Base-by-base conservation (phyloP, 2,888 invertebrate genomes). In the Ophion obscuratus region DNA sequence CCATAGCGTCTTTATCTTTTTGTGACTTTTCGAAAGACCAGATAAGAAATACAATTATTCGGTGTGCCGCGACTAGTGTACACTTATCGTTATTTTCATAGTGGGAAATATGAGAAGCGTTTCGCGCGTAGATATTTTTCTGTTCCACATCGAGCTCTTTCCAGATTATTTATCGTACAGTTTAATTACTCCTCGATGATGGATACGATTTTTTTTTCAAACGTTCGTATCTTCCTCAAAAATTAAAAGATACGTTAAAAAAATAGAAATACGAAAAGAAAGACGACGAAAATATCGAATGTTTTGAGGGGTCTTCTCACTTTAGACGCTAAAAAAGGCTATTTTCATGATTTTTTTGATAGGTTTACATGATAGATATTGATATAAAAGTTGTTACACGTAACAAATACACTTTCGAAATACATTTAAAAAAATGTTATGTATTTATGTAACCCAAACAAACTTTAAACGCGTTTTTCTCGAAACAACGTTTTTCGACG, bases 21-120 rank as follows among this genome's bases (percentile, higher is more conserved):
- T 24, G 70, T 62, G 17, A 7, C 47, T 64, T 44, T 47, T 62
- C 14, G 27, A 14, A 62, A 75, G 2, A 17, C 24, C 17, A 17
- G 14, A 61, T 64, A 27, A 75, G 62, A 62, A 24, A 31, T n/a
- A 64, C 24, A 44, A 64, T 40, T 75, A 47, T 62, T 75, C 40
- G 47, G 44, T 20, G 24, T 36, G 2, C 73, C 53, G 20, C 11
- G 17, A 57, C 27, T 11, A 20, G 14, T n/a, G 2, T 17, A 59
- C 11, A 53, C 36, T 20, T 27, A 6, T 11, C 57, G n/a, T n/a
- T 7, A 36, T 57, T 57, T 73, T 57, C 20, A 36, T 5, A n/a
- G 57, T 59, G 14, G 10, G 27, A 36, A 36, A 31, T 73, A 31
- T 73, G 0, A 20, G 20, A 57, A 36, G 53, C 36, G 71, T 9